Conservation (phyloP, 35 echinoderm and acorn worm species). For the Patiria miniata region DNA sequence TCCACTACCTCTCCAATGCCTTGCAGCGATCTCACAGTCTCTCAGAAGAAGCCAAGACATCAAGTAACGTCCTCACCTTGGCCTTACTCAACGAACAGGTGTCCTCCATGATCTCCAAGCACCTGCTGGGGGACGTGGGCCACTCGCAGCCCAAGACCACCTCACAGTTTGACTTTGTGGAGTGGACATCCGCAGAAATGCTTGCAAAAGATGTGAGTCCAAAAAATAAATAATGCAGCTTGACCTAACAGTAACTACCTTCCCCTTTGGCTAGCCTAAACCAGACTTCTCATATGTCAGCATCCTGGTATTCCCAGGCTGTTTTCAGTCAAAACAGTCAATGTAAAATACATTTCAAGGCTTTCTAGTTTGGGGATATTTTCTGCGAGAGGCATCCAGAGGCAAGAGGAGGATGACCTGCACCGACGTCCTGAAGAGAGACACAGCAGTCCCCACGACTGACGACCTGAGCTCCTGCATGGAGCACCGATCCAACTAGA, state of each 20-base stretch:
- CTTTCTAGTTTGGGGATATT: too few species aligned
- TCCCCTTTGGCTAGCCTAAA: too few species aligned
- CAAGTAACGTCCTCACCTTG: conserved; percentile 88
- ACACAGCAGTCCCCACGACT: neutral
- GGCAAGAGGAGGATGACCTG: neutral
- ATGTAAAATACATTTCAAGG: too few species aligned
- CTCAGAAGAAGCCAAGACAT: conserved; percentile 44
- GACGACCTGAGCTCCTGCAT: neutral
- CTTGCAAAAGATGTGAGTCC: conserved; percentile 93
- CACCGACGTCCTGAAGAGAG: neutral
- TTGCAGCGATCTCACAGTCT: conserved; percentile 81
- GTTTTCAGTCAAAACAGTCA: neutral
- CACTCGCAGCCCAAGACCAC: conserved; percentile 33
- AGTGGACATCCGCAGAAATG: conserved; percentile 93
- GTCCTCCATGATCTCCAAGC: conserved; percentile 70
- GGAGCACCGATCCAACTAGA: neutral
- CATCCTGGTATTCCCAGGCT: neutral
- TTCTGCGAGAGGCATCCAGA: neutral
- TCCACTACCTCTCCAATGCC: conserved; percentile 84
- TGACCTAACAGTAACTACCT: too few species aligned
- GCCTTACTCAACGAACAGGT: conserved; percentile 83
- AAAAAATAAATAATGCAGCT: neutral
- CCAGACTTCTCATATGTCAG: too few species aligned
- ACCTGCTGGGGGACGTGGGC: conserved; percentile 70
- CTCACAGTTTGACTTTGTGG: conserved; percentile 73